Conservation (phyloP, 2,797 vertebrate genomes). For the Choloepus didactylus region DNA sequence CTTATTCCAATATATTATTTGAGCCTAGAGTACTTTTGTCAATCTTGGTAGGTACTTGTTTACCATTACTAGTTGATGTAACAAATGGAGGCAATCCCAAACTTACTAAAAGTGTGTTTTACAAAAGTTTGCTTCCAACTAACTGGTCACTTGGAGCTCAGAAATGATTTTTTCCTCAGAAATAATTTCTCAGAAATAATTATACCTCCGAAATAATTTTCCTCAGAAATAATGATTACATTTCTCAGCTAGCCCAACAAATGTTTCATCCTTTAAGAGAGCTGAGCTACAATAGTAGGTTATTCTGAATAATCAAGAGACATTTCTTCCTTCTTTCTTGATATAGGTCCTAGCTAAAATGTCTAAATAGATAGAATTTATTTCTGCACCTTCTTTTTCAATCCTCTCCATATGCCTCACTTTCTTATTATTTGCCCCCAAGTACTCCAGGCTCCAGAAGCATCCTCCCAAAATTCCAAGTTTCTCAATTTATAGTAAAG, state of each 20-base stretch:
- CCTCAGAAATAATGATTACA: not conserved
- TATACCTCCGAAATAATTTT: not conserved
- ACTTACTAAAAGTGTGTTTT: constrained; percentile 17
- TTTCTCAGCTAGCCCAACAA: not conserved
- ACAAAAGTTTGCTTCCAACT: not conserved
- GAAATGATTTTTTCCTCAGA: not conserved
- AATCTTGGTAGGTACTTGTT: not conserved
- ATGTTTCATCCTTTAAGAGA: not conserved
- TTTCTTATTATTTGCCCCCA: not conserved
- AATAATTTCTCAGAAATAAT: not conserved
- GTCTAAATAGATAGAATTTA: not conserved
- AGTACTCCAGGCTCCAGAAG: not conserved
- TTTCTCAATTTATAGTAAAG: constrained; percentile 47
- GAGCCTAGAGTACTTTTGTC: constrained; percentile 9
- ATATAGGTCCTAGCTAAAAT: not conserved
- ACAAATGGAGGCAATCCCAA: constrained; percentile 25
- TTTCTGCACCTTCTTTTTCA: not conserved
- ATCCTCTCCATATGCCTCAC: not conserved
- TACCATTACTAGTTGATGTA: not conserved
- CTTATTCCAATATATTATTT: constrained; percentile 34
- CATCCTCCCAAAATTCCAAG: not conserved
- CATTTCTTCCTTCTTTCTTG: not conserved
- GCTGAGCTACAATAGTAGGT: not conserved
- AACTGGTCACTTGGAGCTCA: not conserved
- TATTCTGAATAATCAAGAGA: constrained; percentile 53